Evolutionary conservation across 92 coral and sea anemone genomes (phyloP).

Genomic region (Pocillopora meandrina): DNA sequence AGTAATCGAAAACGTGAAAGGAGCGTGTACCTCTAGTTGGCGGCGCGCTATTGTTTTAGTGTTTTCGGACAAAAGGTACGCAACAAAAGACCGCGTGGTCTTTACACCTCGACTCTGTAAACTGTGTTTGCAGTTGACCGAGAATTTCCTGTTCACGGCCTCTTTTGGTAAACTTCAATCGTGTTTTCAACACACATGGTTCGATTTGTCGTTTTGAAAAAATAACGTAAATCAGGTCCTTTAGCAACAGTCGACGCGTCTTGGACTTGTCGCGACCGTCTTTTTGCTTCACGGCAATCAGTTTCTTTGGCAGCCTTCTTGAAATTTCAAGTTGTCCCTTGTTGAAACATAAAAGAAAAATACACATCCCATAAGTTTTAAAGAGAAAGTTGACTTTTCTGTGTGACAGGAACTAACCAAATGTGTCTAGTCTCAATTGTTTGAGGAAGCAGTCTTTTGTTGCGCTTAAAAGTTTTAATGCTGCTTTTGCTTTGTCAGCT

Average conservation of each 20-base stretch:
- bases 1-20: constrained; percentile 59
- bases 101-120: constrained; percentile 25
- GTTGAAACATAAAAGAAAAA: constrained; percentile 82
- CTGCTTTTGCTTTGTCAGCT: constrained; percentile 73
- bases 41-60: constrained; percentile 26
- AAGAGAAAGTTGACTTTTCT: constrained; percentile 80
- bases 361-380: constrained; percentile 77
- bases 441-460: constrained; percentile 61
- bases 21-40: constrained; percentile 42
- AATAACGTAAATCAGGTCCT: neutral
- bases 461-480: constrained; percentile 75
- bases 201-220: neutral
- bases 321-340: constrained; percentile 79
- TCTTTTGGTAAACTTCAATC: constrained; percentile 15
- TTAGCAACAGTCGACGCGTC: neutral
- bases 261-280: neutral
- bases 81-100: constrained; percentile 70
- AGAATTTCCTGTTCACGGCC: constrained; percentile 41
- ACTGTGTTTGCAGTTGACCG: constrained; percentile 24
- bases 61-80: constrained; percentile 39
- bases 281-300: constrained; percentile 17
- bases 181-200: neutral
- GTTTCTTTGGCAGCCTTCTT: constrained; percentile 61
- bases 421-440: constrained; percentile 62
- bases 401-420: constrained; percentile 68